These are phyloP conservation scores for Penaeus vannamei DNA, from an alignment of 1,140 invertebrate species.

Conservation along the genomic window DNA sequence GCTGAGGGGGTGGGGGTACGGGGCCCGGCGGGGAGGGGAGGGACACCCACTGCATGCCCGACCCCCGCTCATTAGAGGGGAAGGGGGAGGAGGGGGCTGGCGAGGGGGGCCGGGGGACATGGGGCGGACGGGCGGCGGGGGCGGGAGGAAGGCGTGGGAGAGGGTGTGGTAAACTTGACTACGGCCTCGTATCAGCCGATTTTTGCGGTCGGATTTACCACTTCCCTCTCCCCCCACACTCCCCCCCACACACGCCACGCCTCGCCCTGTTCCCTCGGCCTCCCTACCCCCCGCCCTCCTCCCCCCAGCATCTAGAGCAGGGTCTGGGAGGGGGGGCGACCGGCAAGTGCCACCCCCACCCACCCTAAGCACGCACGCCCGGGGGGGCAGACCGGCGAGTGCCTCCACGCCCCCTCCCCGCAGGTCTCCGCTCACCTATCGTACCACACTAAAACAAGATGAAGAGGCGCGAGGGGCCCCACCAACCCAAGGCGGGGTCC, in stretches of 20 bases:
- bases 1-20: slow-evolving; percentile 50
- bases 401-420: slow-evolving; percentile 39
- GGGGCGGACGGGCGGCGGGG: background rate
- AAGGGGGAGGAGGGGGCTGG: background rate
- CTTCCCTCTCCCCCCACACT: background rate
- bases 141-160: slow-evolving; percentile 12
- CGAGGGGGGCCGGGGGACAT: background rate
- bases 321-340: background rate
- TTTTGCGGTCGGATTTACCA: background rate
- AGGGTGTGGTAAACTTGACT: slow-evolving; percentile 9
- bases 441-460: slow-evolving; percentile 58
- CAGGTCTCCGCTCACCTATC: slow-evolving; percentile 48
- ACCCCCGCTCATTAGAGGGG: background rate
- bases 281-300: background rate
- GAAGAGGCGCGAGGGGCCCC: background rate
- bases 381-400: background rate
- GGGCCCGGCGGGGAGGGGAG: slow-evolving; percentile 23
- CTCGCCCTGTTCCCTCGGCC: background rate
- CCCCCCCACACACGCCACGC: background rate
- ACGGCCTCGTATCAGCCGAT: background rate
- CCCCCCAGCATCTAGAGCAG: background rate
- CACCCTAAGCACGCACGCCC: slow-evolving; percentile 23
- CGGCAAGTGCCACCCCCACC: slow-evolving; percentile 11
- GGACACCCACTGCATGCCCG: background rate
- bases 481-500: background rate